phyloP scores from a whole-genome alignment of 2,797 vertebrate genomes.

The Sebastolobus altivelis region DNA sequence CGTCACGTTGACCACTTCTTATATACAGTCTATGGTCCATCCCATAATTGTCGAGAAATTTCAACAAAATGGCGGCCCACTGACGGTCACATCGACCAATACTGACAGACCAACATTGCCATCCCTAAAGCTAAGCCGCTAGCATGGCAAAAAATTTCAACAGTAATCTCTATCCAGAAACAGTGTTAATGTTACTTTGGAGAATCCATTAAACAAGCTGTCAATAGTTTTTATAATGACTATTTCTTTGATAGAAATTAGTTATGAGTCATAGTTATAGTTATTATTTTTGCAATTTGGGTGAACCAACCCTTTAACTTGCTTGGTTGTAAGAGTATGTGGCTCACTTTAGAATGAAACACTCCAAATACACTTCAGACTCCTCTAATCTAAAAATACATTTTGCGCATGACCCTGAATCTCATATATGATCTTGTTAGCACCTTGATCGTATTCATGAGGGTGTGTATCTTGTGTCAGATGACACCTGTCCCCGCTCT shows the following conservation, averaged over 20 bases:
- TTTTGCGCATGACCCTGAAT: constrained; percentile 20
- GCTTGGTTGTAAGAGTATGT: neutral
- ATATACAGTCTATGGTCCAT: neutral
- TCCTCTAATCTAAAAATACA: constrained; percentile 28
- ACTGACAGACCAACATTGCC: neutral
- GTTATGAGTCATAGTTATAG: neutral
- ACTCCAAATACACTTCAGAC: neutral
- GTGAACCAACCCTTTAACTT: neutral
- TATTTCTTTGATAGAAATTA: neutral
- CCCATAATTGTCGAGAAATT: neutral
- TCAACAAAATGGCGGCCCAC: neutral
- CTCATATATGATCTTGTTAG: constrained; percentile 44
- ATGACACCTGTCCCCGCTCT: constrained; percentile 72
- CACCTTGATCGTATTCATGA: constrained; percentile 67
- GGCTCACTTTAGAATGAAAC: constrained; percentile 6
- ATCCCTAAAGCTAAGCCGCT: too few species aligned
- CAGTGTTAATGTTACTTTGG: neutral
- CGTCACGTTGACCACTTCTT: too few species aligned
- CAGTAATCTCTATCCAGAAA: neutral
- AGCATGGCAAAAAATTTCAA: neutral
- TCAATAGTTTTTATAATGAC: neutral
- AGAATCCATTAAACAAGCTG: neutral
- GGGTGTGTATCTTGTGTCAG: constrained; percentile 63
- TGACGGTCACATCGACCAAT: neutral
- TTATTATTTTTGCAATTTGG: neutral